A percentile compares a stretch with the other conserved stretches of the same genome.
phyloP scores from a whole-genome alignment of 1,140 invertebrate genomes.

The Drosophila kohkoa region DNA sequence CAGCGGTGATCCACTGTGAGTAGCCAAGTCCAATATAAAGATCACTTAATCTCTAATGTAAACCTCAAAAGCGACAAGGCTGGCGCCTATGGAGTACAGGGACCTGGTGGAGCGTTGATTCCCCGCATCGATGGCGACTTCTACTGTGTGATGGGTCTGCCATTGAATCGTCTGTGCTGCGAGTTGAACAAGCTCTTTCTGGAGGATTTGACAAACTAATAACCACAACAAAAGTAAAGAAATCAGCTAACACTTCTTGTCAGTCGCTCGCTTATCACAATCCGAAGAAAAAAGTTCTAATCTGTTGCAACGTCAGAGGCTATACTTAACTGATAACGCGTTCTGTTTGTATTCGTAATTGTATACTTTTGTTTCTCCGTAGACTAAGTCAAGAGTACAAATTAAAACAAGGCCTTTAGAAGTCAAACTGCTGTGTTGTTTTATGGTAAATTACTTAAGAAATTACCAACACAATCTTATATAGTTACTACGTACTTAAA shows the following conservation, averaged over 20 bases:
- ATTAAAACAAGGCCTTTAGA: constrained; percentile 31
- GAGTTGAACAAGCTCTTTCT: constrained; percentile 88
- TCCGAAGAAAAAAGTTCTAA: constrained; percentile 12
- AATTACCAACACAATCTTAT: too few relatives aligned
- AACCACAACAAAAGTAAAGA: too few relatives aligned
- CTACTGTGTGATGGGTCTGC: constrained; percentile 97
- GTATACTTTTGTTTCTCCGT: constrained; percentile 40
- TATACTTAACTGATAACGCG: constrained; percentile 62
- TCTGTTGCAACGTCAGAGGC: constrained; percentile 59
- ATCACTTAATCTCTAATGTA: not conserved
- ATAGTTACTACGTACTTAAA: too few relatives aligned
- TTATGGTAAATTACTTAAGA: not conserved
- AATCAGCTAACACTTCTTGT: constrained; percentile 16
- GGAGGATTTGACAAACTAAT: constrained; percentile 49
- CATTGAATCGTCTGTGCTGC: constrained; percentile 91
- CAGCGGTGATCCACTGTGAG: constrained; percentile 95
- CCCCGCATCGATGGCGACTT: constrained; percentile 95
- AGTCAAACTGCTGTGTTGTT: constrained; percentile 23
- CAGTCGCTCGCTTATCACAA: constrained; percentile 29
- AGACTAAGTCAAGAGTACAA: constrained; percentile 59
- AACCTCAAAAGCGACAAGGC: constrained; percentile 93
- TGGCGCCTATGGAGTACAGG: constrained; percentile 97
- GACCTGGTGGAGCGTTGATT: constrained; percentile 93
- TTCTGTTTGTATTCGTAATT: constrained; percentile 38
- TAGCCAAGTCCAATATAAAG: constrained; percentile 29